Percentiles rank a stretch among this genome's conserved stretches.
These are phyloP conservation scores for Melieria picta DNA, from an alignment of 2,888 invertebrate species.

Conservation along the genomic window DNA sequence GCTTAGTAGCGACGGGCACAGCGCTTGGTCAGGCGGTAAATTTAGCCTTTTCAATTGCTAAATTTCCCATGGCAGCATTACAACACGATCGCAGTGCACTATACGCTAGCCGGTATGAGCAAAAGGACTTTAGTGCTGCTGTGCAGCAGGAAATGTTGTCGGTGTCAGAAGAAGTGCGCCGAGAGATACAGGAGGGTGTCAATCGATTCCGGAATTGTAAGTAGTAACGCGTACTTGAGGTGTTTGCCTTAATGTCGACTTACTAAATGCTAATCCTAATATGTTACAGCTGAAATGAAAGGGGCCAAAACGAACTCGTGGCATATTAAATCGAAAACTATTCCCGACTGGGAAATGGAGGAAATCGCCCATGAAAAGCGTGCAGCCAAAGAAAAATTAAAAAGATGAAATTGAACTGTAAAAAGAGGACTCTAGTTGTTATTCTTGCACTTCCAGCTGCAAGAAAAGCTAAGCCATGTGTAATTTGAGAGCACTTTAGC, in stretches of 20 bases:
- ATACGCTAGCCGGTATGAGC: constrained; percentile 74
- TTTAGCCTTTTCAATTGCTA: constrained; percentile 77
- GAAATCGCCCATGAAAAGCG: constrained; percentile 61
- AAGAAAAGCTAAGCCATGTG: neutral
- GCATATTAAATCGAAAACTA: constrained; percentile 66
- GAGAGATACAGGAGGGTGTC: constrained; percentile 75
- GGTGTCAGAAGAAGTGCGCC: constrained; percentile 71
- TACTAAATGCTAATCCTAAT: constrained; percentile 2
- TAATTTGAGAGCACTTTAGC: neutral
- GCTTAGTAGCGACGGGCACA: constrained; percentile 85
- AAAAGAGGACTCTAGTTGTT: too few relatives aligned
- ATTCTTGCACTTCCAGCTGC: too few relatives aligned
- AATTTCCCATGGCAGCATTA: constrained; percentile 77
- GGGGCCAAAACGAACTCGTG: constrained; percentile 49
- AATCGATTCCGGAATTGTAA: constrained; percentile 75
- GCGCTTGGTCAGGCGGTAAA: constrained; percentile 82
- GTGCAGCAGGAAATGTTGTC: constrained; percentile 71
- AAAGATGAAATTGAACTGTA: neutral
- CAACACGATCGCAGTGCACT: constrained; percentile 65
- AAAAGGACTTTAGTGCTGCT: constrained; percentile 72
- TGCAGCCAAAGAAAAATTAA: neutral
- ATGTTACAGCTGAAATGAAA: constrained; percentile 47
- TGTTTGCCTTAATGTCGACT: neutral
- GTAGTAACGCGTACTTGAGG: constrained; percentile 15
- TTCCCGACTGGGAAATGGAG: constrained; percentile 74